A percentile compares a stretch with the other conserved stretches of the same genome.
Conservation (phyloP, 1,140 invertebrate genomes). For the Scaptodrosophila lebanonensis region DNA sequence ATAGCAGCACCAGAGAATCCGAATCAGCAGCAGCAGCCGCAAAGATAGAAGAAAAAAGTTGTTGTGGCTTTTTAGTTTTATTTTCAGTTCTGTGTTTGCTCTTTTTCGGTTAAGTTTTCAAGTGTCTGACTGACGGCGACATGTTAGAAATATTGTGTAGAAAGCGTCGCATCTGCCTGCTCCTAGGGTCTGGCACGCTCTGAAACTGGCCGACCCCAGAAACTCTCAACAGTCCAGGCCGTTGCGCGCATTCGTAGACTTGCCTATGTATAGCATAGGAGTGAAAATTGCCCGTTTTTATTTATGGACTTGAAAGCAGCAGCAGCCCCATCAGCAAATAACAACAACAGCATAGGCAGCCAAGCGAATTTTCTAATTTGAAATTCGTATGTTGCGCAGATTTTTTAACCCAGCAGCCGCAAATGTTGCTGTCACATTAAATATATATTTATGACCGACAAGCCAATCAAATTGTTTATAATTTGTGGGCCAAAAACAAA, state of each 20-base stretch:
- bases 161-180: constrained; percentile 56
- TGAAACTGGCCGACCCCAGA: constrained; percentile 29
- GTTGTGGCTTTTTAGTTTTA: constrained; percentile 35
- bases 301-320: constrained; percentile 50
- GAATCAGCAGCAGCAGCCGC: background rate
- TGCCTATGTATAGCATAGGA: constrained; percentile 57
- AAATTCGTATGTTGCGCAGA: constrained; percentile 29
- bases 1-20: constrained; percentile 59
- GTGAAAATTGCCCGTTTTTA: constrained; percentile 67
- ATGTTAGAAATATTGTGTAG: constrained; percentile 47
- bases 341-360: constrained; percentile 41
- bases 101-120: constrained; percentile 33
- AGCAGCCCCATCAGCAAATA: no score
- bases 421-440: constrained; percentile 59
- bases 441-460: constrained; percentile 62
- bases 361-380: constrained; percentile 67
- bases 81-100: constrained; percentile 25
- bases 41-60: constrained; percentile 35
- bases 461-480: constrained; percentile 66
- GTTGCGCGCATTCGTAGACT: constrained; percentile 15
- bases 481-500: constrained; percentile 46
- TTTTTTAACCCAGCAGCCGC: background rate
- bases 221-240: constrained; percentile 34
- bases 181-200: constrained; percentile 59
- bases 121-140: constrained; percentile 44